These are phyloP conservation scores for Resseliella maxima DNA, from an alignment of 2,888 invertebrate genomes.

Conservation along the genomic window DNA sequence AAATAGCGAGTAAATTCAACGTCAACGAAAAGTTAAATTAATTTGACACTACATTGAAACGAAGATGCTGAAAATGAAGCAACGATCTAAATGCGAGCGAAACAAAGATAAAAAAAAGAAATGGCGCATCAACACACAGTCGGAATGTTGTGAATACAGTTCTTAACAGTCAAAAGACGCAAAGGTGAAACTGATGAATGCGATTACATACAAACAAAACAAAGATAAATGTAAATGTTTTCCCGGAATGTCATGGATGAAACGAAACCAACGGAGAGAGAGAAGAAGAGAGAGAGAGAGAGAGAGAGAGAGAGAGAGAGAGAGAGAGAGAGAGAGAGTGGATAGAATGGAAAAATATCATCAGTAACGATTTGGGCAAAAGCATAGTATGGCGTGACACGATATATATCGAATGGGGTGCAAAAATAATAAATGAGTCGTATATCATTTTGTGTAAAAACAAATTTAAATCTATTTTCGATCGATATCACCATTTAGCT, in stretches of 20 bases:
- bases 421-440: slow-evolving; percentile 29
- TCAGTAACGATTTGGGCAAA: neutral
- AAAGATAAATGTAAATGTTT: slow-evolving; percentile 49
- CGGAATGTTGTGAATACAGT: neutral
- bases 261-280: neutral
- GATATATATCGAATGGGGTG: too few relatives aligned
- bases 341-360: neutral
- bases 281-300: neutral
- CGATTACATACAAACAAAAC: slow-evolving; percentile 50
- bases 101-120: neutral
- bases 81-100: neutral
- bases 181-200: slow-evolving; percentile 54
- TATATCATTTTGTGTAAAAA: neutral
- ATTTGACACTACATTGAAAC: slow-evolving; percentile 29
- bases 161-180: slow-evolving; percentile 12
- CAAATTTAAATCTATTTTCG: slow-evolving; percentile 55
- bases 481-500: slow-evolving; percentile 11
- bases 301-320: neutral
- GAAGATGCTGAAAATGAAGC: neutral
- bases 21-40: slow-evolving; percentile 54
- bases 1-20: neutral
- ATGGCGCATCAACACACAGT: neutral
- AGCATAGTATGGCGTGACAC: neutral
- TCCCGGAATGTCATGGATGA: neutral
- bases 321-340: neutral